These are phyloP conservation scores for Epinotia demarniana DNA, from an alignment of 2,888 invertebrate genomes.

Conservation along the genomic window DNA sequence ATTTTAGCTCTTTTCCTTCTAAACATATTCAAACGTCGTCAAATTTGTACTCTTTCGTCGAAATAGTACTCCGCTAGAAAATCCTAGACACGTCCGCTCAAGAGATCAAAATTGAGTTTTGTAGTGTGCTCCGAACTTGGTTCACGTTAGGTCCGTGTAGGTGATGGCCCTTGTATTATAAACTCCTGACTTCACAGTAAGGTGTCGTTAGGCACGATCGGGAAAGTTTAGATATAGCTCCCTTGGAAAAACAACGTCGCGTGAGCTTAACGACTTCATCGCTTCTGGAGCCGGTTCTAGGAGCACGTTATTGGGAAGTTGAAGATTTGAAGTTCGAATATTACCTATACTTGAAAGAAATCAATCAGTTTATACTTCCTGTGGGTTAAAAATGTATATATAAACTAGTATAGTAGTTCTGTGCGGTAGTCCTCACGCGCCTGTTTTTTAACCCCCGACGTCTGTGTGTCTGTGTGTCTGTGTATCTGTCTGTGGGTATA, in stretches of 20 bases:
- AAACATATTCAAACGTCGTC: neutral
- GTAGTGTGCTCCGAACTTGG: constrained; percentile 37
- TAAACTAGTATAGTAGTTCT: too few species aligned
- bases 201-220: constrained; percentile 32
- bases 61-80: constrained; percentile 14
- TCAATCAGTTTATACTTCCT: neutral
- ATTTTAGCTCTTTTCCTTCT: neutral
- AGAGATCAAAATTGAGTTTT: constrained; percentile 10
- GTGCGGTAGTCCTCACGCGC: too few species aligned
- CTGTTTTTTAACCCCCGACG: too few species aligned
- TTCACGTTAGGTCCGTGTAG: constrained; percentile 20
- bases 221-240: constrained; percentile 23
- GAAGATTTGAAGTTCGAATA: neutral
- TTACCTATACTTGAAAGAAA: neutral
- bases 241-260: constrained; percentile 11
- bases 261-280: neutral
- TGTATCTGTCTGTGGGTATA: too few species aligned
- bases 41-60: constrained; percentile 3
- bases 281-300: neutral
- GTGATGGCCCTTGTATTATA: constrained; percentile 41
- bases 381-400: too few species aligned
- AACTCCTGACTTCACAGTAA: constrained; percentile 35
- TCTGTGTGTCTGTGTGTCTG: too few species aligned
- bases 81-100: constrained; percentile 8
- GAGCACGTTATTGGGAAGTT: neutral